Base-by-base conservation (phyloP, 2,113 vertebrate species). In the Ptychochromis oligacanthus region DNA sequence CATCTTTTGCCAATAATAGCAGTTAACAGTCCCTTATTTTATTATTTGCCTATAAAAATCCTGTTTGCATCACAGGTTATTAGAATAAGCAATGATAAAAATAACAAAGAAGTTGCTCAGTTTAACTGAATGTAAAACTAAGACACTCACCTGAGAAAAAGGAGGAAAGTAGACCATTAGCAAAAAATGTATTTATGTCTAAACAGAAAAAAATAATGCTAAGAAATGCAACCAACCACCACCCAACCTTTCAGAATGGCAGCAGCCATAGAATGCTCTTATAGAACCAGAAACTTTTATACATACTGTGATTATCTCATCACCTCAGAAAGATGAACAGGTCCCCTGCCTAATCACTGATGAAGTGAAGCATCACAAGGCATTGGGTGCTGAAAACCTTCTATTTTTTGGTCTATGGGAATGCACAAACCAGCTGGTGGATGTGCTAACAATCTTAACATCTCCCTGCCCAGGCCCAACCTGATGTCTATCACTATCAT, bases 391-490 rank as follows among this genome's bases (percentile, higher is more conserved):
- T 70, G 65, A 52, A 70, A 46, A 52, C 17, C 7, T 52, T 70
- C 43, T 70, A 52, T 70, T 52, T 70, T 70, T 24, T 70, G 65
- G 65, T 70, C 65, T 70, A 31, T 13, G 65, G 43, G 65, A 70
- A 52, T 49, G 24, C 65, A 70, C 65, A 52, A 70, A 70, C 65
- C 65, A 70, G 43, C 65, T 52, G 65, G 43, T 52, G 65, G 65
- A 70, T 52, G 43, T 72, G 18, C 67, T 72, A 72, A 72, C 67
- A 54, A 72, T 72, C 65, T 52, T 70, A 70, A 72, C 65, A 72
- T 52, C 43, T 72, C 43, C 46, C 67, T 72, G 46, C 52, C 26
- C 46, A 72, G 67, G 18, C 46, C 54, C 26, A 34, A 46, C 67
- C 46, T 54, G 20, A 54, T 72, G 46, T 54, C 67, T 43, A 54